Conservation (phyloP, 1,140 invertebrate genomes). For the Drosophila bifasciata region DNA sequence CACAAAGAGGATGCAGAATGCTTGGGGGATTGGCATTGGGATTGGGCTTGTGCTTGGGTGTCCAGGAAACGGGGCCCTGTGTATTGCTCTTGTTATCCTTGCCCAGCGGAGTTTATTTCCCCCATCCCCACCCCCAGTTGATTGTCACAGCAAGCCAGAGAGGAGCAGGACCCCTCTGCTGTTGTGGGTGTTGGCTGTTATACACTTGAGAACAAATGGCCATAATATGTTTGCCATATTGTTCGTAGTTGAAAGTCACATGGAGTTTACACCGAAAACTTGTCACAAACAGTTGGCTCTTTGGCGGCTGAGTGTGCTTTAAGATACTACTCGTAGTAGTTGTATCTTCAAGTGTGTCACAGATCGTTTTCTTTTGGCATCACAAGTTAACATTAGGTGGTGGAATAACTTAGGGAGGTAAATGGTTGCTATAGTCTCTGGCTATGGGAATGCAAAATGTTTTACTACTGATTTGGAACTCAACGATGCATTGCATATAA, state of each 20-base stretch:
- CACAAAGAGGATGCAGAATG: too few species aligned
- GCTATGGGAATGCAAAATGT: too few species aligned
- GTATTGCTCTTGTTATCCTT: slow-evolving; percentile 36
- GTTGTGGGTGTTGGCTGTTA: slow-evolving; percentile 35
- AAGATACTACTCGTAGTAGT: too few species aligned
- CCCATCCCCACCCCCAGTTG: too few species aligned
- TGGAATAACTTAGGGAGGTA: too few species aligned
- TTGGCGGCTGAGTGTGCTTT: too few species aligned
- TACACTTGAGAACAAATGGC: slow-evolving; percentile 62
- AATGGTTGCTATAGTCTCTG: too few species aligned
- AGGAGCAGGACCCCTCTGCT: slow-evolving; percentile 11
- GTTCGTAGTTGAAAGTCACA: slow-evolving; percentile 39
- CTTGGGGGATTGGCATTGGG: too few species aligned
- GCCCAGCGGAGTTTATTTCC: slow-evolving; percentile 69
- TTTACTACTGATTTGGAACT: not conserved
- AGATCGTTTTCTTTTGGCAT: slow-evolving; percentile 1
- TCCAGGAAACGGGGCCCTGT: not conserved
- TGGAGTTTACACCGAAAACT: slow-evolving; percentile 22
- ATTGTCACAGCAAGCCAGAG: slow-evolving; percentile 67
- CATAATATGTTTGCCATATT: slow-evolving; percentile 74
- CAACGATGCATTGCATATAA: slow-evolving; percentile 8
- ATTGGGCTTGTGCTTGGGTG: not conserved
- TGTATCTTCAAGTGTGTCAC: slow-evolving; percentile 7
- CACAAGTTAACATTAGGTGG: too few species aligned
- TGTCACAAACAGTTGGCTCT: slow-evolving; percentile 32